phyloP scores from a whole-genome alignment of 1,140 invertebrate species.

The Drosophila obscura region DNA sequence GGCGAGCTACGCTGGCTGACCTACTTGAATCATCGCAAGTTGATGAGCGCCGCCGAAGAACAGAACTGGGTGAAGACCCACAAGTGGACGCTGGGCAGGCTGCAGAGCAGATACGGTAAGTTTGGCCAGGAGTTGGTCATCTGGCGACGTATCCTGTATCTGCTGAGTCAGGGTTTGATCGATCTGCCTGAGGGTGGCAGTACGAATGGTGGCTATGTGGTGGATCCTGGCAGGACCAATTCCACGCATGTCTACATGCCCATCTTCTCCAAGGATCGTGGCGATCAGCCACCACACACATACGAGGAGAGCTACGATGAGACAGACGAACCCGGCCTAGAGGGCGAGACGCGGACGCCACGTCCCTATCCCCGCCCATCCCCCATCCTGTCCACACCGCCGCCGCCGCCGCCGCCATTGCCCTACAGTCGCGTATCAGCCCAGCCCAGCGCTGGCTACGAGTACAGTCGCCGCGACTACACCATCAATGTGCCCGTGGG shows the following conservation, averaged over 20 bases:
- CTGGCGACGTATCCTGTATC: slow-evolving; percentile 71
- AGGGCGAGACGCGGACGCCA: slow-evolving; percentile 49
- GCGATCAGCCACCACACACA: slow-evolving; percentile 74
- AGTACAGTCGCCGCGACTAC: slow-evolving; percentile 70
- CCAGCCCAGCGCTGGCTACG: slow-evolving; percentile 30
- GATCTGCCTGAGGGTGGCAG: slow-evolving; percentile 42
- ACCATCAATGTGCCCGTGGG: slow-evolving; percentile 59
- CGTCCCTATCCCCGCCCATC: slow-evolving; percentile 9
- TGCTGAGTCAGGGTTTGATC: slow-evolving; percentile 70
- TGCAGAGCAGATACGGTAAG: slow-evolving; percentile 57
- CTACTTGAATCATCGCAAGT: slow-evolving; percentile 66
- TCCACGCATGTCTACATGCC: slow-evolving; percentile 52
- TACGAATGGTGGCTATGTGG: slow-evolving; percentile 46
- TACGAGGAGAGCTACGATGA: slow-evolving; percentile 68
- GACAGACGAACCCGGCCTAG: slow-evolving; percentile 69
- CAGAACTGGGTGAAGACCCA: slow-evolving; percentile 57
- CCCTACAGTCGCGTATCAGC: slow-evolving; percentile 26
- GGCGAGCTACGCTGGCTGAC: slow-evolving; percentile 64
- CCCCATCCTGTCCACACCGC: slow-evolving; percentile 34
- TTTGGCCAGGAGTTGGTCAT: slow-evolving; percentile 51
- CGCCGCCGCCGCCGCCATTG: slow-evolving; percentile 48
- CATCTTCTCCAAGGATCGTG: slow-evolving; percentile 75
- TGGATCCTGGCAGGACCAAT: slow-evolving; percentile 64
- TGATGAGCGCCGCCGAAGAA: slow-evolving; percentile 35
- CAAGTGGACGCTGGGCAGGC: slow-evolving; percentile 38